Evolutionary conservation across 2,113 vertebrate genomes (phyloP).

Genomic region (Gallinago paraguaiae): DNA sequence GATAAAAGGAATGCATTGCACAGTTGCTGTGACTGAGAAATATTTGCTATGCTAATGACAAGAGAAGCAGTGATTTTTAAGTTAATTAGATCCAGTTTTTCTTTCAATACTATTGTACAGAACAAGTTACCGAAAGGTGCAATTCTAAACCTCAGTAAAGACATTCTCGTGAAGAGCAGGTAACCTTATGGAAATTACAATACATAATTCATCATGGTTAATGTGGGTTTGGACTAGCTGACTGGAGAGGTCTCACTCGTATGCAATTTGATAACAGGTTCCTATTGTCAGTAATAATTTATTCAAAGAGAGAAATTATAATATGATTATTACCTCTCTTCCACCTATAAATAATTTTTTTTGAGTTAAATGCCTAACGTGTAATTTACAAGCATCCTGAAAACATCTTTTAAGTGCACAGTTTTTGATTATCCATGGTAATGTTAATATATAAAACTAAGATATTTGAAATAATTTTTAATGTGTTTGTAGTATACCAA

Average conservation of each 20-base stretch:
- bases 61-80: neutral
- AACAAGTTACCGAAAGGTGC: conserved; percentile 16
- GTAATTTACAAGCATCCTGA: neutral
- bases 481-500: neutral
- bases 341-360: neutral
- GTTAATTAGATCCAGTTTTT: conserved; percentile 50
- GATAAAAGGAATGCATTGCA: neutral
- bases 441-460: neutral
- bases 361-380: neutral
- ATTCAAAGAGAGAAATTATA: neutral
- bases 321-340: neutral
- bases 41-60: neutral
- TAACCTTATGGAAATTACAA: conserved; percentile 39
- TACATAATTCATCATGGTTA: neutral
- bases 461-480: neutral
- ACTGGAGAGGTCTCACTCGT: conserved; percentile 11
- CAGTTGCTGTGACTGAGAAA: neutral
- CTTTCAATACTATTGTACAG: neutral
- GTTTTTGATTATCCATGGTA: neutral
- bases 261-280: neutral
- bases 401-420: neutral
- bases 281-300: conserved; percentile 9
- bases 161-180: neutral
- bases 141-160: neutral
- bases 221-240: neutral